These are phyloP conservation scores for Miniopterus natalensis DNA, from an alignment of 2,113 vertebrate genomes.

Conservation along the genomic window DNA sequence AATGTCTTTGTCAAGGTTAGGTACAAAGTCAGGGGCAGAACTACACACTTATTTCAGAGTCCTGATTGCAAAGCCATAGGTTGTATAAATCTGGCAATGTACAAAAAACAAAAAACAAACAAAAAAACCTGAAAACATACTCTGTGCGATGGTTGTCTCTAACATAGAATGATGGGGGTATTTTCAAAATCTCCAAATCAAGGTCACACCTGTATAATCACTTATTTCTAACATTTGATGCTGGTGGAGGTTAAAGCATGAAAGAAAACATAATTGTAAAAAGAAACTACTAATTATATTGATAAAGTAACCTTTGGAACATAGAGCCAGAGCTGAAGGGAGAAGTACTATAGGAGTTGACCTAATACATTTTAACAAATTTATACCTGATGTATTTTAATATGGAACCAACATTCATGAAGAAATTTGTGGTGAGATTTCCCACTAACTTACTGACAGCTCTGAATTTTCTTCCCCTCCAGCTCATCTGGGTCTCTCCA, in stretches of 20 bases:
- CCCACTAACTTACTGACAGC: background rate
- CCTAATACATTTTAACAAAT: background rate
- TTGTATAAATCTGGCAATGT: conserved; percentile 31
- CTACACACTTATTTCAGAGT: conserved; percentile 64
- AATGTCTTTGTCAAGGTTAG: conserved; percentile 80
- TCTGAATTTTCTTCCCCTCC: background rate
- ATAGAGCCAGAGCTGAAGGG: background rate
- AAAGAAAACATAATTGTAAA: conserved; percentile 26
- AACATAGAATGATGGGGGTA: conserved; percentile 63
- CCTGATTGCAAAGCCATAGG: conserved; percentile 61
- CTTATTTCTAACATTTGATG: conserved; percentile 54
- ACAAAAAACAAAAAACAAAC: conserved; percentile 2
- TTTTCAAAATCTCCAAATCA: conserved; percentile 55
- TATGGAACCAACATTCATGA: conserved; percentile 32
- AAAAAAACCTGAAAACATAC: background rate
- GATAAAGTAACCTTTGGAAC: conserved; percentile 47
- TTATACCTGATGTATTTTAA: conserved; percentile 53
- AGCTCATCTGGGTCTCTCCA: background rate
- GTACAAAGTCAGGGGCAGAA: conserved; percentile 52
- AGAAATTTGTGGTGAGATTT: background rate
- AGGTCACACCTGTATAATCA: conserved; percentile 53
- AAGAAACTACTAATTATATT: conserved; percentile 53
- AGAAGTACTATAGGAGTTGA: background rate
- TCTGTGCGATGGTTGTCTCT: background rate
- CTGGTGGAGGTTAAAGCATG: background rate